Evolutionary conservation across 2,113 vertebrate species (phyloP).

Genomic region (Gorsachius goisagi): DNA sequence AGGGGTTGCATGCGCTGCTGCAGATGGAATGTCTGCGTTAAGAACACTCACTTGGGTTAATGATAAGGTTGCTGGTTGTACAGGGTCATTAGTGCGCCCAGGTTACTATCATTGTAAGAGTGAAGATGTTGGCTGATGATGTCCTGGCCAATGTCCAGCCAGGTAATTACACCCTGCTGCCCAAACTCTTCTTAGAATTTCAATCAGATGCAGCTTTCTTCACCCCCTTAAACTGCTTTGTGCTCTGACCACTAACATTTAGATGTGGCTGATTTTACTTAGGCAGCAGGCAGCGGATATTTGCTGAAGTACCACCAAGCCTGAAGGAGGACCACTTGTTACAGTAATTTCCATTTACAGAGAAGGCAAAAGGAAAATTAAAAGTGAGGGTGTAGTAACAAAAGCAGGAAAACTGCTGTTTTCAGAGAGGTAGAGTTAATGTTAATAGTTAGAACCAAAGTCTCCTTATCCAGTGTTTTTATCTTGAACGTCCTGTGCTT

Average conservation of each 20-base stretch:
- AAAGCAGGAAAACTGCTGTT: background rate
- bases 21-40: background rate
- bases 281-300: background rate
- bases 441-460: background rate
- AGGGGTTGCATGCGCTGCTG: background rate
- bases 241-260: background rate
- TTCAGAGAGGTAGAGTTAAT: background rate
- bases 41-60: background rate
- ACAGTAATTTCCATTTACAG: background rate
- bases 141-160: background rate
- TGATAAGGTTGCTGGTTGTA: background rate
- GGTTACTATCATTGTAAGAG: background rate
- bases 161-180: background rate
- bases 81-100: background rate
- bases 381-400: background rate
- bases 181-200: background rate
- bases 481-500: accelerated
- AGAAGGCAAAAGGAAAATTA: background rate
- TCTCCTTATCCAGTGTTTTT: background rate
- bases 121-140: background rate
- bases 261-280: background rate
- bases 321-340: background rate
- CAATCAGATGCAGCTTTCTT: background rate
- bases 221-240: background rate
- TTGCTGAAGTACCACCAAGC: background rate